Conservation (phyloP, 1,140 invertebrate genomes). For the Onthophagus taurus region DNA sequence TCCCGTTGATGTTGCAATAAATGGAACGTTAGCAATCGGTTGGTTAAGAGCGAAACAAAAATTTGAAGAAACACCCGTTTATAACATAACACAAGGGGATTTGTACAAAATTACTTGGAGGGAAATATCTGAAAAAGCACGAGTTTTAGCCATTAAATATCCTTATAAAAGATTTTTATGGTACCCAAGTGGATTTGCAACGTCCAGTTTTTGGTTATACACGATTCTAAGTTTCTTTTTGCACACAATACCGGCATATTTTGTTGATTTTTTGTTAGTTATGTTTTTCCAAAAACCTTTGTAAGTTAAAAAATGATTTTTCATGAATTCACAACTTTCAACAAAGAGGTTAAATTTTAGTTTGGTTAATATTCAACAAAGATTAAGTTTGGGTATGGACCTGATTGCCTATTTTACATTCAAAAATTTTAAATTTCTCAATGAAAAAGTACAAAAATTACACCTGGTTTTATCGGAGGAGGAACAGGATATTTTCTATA, state of each 20-base stretch:
- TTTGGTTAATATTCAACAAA: constrained; percentile 5
- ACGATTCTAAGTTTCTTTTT: not conserved
- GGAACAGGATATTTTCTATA: too few relatives aligned
- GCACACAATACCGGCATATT: constrained; percentile 3
- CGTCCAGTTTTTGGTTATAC: not conserved
- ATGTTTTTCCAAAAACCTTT: constrained; percentile 6
- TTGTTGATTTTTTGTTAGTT: constrained; percentile 4
- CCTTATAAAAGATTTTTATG: constrained; percentile 6
- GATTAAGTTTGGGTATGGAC: not conserved
- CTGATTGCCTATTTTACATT: constrained; percentile 6
- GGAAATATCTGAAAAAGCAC: not conserved
- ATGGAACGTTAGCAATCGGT: not conserved
- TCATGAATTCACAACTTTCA: not conserved
- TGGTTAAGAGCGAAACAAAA: not conserved
- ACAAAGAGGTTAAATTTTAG: not conserved
- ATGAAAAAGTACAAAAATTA: constrained; percentile 1
- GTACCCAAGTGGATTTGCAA: not conserved
- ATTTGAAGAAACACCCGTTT: not conserved
- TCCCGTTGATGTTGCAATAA: constrained; percentile 65
- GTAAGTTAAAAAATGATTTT: constrained; percentile 2
- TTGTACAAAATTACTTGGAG: not conserved
- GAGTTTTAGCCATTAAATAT: not conserved
- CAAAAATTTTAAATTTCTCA: not conserved
- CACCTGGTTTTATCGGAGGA: constrained; percentile 1
- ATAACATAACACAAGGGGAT: not conserved